Evolutionary conservation across 2,797 vertebrate species (phyloP).

Genomic region (Fringilla coelebs): DNA sequence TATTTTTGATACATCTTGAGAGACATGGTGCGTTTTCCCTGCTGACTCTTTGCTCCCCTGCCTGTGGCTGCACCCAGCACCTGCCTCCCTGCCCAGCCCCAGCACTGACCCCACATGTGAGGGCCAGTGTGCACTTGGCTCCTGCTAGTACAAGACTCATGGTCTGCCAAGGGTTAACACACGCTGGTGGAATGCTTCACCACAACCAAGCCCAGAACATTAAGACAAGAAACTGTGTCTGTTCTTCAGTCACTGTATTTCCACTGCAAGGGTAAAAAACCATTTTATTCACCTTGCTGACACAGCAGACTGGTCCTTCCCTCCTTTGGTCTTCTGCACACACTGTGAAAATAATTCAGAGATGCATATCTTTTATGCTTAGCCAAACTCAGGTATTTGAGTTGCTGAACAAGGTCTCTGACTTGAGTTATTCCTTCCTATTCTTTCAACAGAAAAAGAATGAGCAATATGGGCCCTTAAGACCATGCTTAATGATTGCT

Average conservation of each 20-base stretch:
- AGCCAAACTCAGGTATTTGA: neutral
- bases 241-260: neutral
- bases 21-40: neutral
- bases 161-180: neutral
- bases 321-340: neutral
- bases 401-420: neutral
- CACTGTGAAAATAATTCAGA: neutral
- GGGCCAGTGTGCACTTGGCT: fast-evolving
- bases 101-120: fast-evolving
- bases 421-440: neutral
- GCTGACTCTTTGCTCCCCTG: neutral
- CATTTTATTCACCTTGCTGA: neutral
- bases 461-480: neutral
- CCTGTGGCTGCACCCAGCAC: neutral
- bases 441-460: neutral
- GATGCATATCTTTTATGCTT: neutral
- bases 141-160: fast-evolving
- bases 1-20: neutral
- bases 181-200: neutral
- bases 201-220: neutral
- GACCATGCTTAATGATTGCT: neutral
- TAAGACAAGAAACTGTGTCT: neutral
- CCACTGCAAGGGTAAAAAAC: neutral
- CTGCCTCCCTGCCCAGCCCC: fast-evolving
- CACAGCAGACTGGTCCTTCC: neutral